Base-by-base conservation (phyloP, 2,797 vertebrate species). In the Alectoris magna region DNA sequence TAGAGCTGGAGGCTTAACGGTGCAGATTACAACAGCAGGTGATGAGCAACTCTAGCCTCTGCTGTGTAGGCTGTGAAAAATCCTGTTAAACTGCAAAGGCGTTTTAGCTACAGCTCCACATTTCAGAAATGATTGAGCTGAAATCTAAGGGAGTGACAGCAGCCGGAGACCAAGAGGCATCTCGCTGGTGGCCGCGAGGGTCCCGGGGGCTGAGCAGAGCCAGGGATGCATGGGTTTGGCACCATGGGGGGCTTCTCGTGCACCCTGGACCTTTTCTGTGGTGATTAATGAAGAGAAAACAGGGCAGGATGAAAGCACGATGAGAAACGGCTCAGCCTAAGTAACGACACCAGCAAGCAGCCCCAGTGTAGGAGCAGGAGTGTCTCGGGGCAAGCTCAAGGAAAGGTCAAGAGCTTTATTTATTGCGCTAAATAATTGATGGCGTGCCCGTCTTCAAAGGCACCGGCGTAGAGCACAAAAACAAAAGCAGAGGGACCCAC, bases 1-100 rank as follows among this genome's bases (percentile, higher is more conserved):
- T n/a, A 48, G 91, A 95, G 96, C 96, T 18, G 17, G 29, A 17
- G 96, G 97, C 95, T 97, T 80, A 96, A 78, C 6, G 10, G 94
- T 12, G 24, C 96, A 43, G 97, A 96, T 96, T 96, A 96, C 96
- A 97, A 72, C 97, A 95, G 97, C 97, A 93, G 97, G 97, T 91
- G 97, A 95, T 29, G 69, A 96, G 95, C 85, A n/a, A 60, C 90
- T 74, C 75, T 16, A 38, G 93, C 88, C 46, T 11, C 81, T 2
- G 48, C 96, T 21, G 91, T 14, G 94, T 56, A 58, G 96, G 94
- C 97, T 87, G 93, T 70, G 93, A 79, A 81, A 69, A 97, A 97
- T 95, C 97, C 97, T 53, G 93, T 95, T 95, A 95, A 55, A 81
- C 69, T 18, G 15, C 95, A 91, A 76, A 95, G 92, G 96, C 71